Base-by-base conservation (phyloP, 2,797 vertebrate species). In the Glossophaga mutica region DNA sequence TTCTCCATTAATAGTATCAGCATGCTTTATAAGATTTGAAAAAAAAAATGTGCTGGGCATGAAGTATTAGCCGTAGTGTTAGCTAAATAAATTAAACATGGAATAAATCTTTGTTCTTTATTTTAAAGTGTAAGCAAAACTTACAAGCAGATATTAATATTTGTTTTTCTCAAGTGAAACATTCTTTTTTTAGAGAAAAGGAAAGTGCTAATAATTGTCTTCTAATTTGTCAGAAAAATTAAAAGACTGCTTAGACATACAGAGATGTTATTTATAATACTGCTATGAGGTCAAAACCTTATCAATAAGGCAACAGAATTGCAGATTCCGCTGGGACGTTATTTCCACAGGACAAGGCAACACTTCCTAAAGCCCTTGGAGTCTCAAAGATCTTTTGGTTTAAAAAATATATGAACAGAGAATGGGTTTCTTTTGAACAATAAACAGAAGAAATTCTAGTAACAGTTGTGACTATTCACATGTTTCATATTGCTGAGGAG, bases 51-150 rank as follows among this genome's bases (percentile, higher is more conserved):
- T 70, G 16, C 18, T 92, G 22, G 68, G 19, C 11, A 77, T 87
- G n/a, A 81, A 91, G 73, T 82, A 2, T 62, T 77, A 86, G 14
- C 67, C 87, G 48, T 15, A 81, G n/a, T 3, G 1, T 70, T 74
- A 90, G 5, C 14, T 76, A 94, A 85, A 59, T 90, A 91, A 94
- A 83, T 29, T 48, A 96, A 92, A 92, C 1, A 18, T 71, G 7
- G 19, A 84, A 2, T 79, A 83, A 9, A 52, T 11, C 9, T 90
- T 2, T 84, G 3, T 32, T 74, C 3, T 85, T 82, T 76, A 83
- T 46, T 83, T 12, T 46, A 32, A 67, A 34, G 32, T 48, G 15
- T 67, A 67, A 67, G 65, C 7, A 93, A 92, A 55, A 83, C 48
- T 34, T 85, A 55, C 11, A 92, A 67, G 24, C 57, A 26, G 37